Base-by-base conservation (phyloP, 1,140 invertebrate genomes). In the Acromyrmex echinatior region DNA sequence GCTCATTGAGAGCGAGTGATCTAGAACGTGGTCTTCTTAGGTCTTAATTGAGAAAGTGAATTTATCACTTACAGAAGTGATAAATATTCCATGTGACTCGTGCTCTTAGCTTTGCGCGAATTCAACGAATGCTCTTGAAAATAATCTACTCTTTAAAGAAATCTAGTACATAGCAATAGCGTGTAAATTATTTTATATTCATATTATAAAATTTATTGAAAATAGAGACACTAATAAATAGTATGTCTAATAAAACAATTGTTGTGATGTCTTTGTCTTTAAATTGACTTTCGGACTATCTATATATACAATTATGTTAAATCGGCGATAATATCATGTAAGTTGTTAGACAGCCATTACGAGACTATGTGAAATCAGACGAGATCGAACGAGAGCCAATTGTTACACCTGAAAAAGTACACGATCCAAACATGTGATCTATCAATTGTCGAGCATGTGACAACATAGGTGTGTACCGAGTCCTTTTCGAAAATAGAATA, bases 41-140 rank as follows among this genome's bases (percentile, higher is more conserved):
- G n/a, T 35, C 56, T 45, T 58, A 85, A 71, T 88, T 80, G 16
- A 16, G 56, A 70, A 87, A 86, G 31, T 51, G 25, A 87, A 84
- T 86, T 63, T 74, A 86, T 74, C 25, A 85, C 62, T 71, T 56
- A 65, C n/a, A 25, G 21, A 51, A 60, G 35, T 53, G 35, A 82
- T 53, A 53, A 65, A 56, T 39, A 56, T 87, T 63, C 12, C 66
- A 18, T 21, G 18, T 18, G 60, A 31, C 31, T 21, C 49, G 45
- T 31, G 21, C 56, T 70, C 31, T 45, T 5, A n/a, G n/a, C 6
- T 68, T 80, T 7, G 49, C 21, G 2, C 18, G 16, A 21, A 62
- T 62, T 45, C 56, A 49, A 25, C 14, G 14, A 49, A 70, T 18
- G 12, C 12, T 70, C 3, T 70, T 49, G 45, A n/a, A 25, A 70